Evolutionary conservation across 2,113 vertebrate genomes (phyloP).

Genomic region (Carettochelys insculpta): DNA sequence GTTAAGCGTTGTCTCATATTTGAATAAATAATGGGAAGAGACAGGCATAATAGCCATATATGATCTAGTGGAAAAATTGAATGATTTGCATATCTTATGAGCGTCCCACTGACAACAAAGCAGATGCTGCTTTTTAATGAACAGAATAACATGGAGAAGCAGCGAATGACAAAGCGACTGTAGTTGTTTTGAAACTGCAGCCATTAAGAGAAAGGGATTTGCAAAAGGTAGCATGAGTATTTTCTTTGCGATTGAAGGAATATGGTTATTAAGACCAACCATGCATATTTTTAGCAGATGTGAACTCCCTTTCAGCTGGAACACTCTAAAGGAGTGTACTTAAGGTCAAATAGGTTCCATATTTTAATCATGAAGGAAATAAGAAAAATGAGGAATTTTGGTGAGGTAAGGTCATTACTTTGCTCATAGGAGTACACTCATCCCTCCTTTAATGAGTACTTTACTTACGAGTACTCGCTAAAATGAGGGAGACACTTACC

Average conservation of each 20-base stretch:
- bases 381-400: constrained; percentile 1
- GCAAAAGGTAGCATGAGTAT: constrained; percentile 19
- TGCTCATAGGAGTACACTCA: neutral
- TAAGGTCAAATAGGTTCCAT: constrained; percentile 64
- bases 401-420: neutral
- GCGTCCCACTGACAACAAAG: constrained; percentile 26
- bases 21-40: constrained; percentile 40
- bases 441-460: too few species aligned
- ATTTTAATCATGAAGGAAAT: constrained; percentile 59
- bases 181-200: neutral
- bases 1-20: constrained; percentile 13
- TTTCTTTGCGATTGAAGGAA: constrained; percentile 57
- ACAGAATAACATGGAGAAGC: neutral
- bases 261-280: constrained; percentile 57
- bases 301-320: constrained; percentile 40
- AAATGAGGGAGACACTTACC: too few species aligned
- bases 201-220: constrained; percentile 38
- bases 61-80: constrained; percentile 30
- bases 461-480: too few species aligned
- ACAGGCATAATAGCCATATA: neutral
- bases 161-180: neutral
- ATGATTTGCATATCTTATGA: neutral
- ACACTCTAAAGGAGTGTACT: constrained; percentile 65
- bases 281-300: constrained; percentile 58
- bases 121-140: neutral